Evolutionary conservation across 2,888 invertebrate genomes (phyloP).

Genomic region (Megaustenia siamemsis): DNA sequence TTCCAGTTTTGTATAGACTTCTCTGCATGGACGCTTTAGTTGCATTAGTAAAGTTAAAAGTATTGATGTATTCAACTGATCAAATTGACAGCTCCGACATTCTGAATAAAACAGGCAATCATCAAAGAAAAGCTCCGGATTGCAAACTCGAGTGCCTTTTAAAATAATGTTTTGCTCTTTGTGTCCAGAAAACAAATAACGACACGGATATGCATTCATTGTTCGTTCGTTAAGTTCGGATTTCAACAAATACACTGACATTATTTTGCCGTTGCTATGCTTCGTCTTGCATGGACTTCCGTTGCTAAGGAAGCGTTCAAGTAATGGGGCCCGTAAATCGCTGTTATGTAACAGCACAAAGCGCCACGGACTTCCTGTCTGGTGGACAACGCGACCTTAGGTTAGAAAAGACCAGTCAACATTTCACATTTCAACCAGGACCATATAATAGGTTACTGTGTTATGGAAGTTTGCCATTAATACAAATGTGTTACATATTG

Average conservation of each 20-base stretch:
- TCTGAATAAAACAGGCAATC: no score
- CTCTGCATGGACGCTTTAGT: no score
- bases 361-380: neutral
- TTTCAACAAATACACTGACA: neutral
- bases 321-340: slow-evolving; percentile 29
- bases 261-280: slow-evolving; percentile 16
- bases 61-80: no score
- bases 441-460: neutral
- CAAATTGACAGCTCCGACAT: no score
- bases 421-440: neutral
- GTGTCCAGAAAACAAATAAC: neutral
- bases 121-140: no score
- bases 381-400: neutral
- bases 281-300: slow-evolving; percentile 10
- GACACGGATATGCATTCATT: neutral
- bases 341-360: neutral
- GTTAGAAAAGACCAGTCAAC: neutral
- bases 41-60: no score
- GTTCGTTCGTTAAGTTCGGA: neutral
- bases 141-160: neutral
- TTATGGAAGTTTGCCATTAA: neutral
- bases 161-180: neutral
- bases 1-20: no score
- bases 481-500: neutral
- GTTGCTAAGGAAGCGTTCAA: slow-evolving; percentile 13